Evolutionary conservation across 2,113 vertebrate genomes (phyloP).

Genomic region (Tichodroma muraria): DNA sequence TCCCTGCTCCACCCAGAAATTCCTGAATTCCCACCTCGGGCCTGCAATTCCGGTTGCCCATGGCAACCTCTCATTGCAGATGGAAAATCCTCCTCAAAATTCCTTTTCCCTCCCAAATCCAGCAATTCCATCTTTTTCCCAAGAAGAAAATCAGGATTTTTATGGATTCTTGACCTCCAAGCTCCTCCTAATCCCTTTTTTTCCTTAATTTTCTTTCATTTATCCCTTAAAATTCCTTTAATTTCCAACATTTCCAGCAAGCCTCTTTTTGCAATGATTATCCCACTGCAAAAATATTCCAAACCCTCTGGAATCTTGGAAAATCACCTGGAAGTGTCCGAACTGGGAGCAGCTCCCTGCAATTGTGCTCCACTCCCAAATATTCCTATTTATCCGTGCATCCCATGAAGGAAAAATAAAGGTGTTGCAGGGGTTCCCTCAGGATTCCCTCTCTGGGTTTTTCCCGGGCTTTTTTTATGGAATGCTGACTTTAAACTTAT

Average conservation of each 20-base stretch:
- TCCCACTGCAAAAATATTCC: background rate
- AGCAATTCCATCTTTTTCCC: background rate
- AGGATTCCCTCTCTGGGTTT: background rate
- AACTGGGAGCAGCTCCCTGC: background rate
- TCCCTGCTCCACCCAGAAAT: background rate
- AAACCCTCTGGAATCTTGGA: background rate
- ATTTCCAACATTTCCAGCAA: rapidly evolving
- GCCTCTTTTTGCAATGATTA: background rate
- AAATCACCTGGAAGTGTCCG: background rate
- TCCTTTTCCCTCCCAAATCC: background rate
- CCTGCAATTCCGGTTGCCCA: background rate
- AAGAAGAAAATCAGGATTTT: background rate
- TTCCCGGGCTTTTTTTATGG: background rate
- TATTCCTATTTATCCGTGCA: background rate
- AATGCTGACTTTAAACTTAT: background rate
- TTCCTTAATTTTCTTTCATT: background rate
- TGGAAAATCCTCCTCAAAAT: background rate
- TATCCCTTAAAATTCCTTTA: background rate
- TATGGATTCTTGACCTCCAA: background rate
- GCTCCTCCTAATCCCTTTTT: background rate
- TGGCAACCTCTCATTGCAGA: background rate
- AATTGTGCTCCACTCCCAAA: background rate
- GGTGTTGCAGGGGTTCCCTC: background rate
- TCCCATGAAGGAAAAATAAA: background rate
- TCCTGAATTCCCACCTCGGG: background rate